phyloP scores from a whole-genome alignment of 2,888 invertebrate species.

The Encarsia formosa region DNA sequence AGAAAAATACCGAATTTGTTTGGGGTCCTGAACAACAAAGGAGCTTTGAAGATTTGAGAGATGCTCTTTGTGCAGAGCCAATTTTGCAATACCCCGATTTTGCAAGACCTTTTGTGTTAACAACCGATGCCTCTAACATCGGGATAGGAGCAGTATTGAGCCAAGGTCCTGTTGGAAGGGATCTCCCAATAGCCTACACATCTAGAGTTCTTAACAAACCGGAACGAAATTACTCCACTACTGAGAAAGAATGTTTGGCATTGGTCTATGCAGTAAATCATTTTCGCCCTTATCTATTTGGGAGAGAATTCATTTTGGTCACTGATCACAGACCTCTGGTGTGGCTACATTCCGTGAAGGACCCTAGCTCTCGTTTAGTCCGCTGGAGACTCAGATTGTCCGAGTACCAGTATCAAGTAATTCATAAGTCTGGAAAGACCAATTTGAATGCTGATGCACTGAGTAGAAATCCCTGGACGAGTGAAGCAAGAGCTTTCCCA shows the following conservation, averaged over 20 bases:
- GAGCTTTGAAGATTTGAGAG: conserved; percentile 12
- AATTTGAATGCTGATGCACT: not conserved
- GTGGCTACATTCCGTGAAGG: not conserved
- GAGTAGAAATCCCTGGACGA: no score
- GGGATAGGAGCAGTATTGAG: conserved; percentile 16
- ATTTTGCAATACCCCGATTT: conserved; percentile 26
- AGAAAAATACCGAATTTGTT: conserved; percentile 13
- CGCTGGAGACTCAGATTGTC: not conserved
- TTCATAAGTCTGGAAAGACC: not conserved
- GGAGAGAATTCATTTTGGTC: not conserved
- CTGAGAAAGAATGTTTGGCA: no score
- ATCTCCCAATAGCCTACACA: conserved; percentile 20
- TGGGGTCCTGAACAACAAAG: conserved; percentile 5
- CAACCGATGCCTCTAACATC: conserved; percentile 19
- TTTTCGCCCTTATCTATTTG: not conserved
- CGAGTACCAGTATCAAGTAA: not conserved
- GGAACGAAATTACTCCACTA: no score
- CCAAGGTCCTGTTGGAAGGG: conserved; percentile 11
- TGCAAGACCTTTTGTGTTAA: conserved; percentile 19
- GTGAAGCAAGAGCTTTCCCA: no score
- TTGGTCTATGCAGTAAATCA: not conserved
- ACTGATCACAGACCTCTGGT: not conserved
- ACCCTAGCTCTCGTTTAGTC: not conserved
- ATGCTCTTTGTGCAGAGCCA: conserved; percentile 19
- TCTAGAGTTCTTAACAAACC: no score